phyloP scores from a whole-genome alignment of 2,797 vertebrate species.

The Falco peregrinus region DNA sequence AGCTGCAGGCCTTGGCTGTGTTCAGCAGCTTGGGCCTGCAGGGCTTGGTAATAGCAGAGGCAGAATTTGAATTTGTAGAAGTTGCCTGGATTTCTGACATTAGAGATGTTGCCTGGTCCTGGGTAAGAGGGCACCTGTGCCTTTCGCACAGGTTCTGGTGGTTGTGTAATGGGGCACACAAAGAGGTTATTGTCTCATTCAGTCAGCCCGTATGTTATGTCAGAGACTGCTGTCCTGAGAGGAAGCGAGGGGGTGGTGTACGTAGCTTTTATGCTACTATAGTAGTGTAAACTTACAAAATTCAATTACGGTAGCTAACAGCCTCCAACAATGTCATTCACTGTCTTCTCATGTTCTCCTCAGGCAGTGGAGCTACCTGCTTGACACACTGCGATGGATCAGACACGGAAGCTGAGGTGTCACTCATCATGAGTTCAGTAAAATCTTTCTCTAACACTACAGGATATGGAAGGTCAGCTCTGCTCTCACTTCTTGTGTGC shows the following conservation, averaged over 20 bases:
- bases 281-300: fast-evolving
- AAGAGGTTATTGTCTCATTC: not conserved
- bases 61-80: not conserved
- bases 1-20: not conserved
- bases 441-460: conserved; percentile 77
- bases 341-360: not conserved
- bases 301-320: fast-evolving
- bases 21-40: not conserved
- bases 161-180: fast-evolving
- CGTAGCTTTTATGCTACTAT: fast-evolving
- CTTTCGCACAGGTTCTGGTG: fast-evolving
- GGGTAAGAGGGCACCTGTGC: not conserved
- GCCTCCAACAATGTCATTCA: not conserved
- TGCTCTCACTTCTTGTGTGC: not conserved
- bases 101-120: not conserved
- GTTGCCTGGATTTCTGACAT: not conserved
- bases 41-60: not conserved
- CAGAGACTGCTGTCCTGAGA: not conserved
- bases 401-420: conserved; percentile 87
- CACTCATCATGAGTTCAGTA: conserved; percentile 83
- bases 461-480: conserved; percentile 85
- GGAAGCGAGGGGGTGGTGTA: too few species aligned
- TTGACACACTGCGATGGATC: conserved; percentile 93
- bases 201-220: fast-evolving
- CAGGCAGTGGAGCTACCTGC: conserved; percentile 92